Evolutionary conservation across 1,140 invertebrate genomes (phyloP).

Genomic region (Triops cancriformis): DNA sequence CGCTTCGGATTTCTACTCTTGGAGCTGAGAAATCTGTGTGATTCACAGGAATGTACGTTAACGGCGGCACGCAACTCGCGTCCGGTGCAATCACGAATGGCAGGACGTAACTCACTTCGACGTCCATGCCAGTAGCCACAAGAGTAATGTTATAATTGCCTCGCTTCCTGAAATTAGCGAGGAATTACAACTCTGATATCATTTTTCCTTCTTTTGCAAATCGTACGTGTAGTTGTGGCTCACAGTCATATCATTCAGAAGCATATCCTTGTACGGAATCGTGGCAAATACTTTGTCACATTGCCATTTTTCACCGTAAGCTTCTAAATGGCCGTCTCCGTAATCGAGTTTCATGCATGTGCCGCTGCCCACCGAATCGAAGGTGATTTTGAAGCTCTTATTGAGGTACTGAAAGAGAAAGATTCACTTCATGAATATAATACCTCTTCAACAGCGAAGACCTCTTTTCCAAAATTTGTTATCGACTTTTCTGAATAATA

Average conservation of each 20-base stretch:
- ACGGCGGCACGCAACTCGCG: slow-evolving; percentile 34
- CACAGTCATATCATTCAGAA: slow-evolving; percentile 27
- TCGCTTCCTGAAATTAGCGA: slow-evolving; percentile 17
- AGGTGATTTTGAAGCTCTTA: slow-evolving; percentile 33
- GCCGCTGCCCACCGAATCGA: slow-evolving; percentile 35
- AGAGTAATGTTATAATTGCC: slow-evolving; percentile 32
- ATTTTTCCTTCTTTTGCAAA: not conserved
- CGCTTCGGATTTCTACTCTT: slow-evolving; percentile 17
- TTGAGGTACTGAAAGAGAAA: slow-evolving; percentile 21
- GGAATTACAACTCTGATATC: not conserved
- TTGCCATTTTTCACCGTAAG: slow-evolving; percentile 28
- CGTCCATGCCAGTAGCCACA: slow-evolving; percentile 29
- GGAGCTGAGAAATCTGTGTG: slow-evolving; percentile 30
- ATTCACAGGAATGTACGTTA: slow-evolving; percentile 31
- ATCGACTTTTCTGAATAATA: too few relatives aligned
- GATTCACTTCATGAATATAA: too few relatives aligned
- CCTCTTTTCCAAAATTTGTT: too few relatives aligned
- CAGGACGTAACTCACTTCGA: slow-evolving; percentile 30
- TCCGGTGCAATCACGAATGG: slow-evolving; percentile 33
- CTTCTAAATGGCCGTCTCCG: slow-evolving; percentile 35
- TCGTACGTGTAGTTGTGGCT: slow-evolving; percentile 30
- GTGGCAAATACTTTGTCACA: slow-evolving; percentile 27
- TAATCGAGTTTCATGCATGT: slow-evolving; percentile 40
- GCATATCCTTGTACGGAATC: slow-evolving; percentile 17
- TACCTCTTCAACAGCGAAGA: too few relatives aligned